Evolutionary conservation across 2,797 vertebrate genomes (phyloP).

Genomic region (Percopsis omiscomaycus): DNA sequence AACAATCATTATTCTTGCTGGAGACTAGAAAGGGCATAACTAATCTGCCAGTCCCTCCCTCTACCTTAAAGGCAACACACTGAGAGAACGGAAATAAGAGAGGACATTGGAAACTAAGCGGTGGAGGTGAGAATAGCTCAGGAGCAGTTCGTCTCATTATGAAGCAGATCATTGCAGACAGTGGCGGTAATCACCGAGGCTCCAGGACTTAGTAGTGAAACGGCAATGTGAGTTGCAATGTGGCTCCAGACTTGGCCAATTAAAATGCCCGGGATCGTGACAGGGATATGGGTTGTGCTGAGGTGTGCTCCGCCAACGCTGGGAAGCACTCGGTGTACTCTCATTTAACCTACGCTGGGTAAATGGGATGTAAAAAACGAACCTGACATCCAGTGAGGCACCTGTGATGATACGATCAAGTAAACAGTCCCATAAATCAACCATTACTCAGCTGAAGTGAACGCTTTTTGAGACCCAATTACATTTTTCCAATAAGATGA

Average conservation of each 20-base stretch:
- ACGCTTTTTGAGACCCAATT: no score
- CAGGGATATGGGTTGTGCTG: conserved; percentile 31
- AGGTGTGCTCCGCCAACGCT: conserved; percentile 2
- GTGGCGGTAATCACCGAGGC: conserved; percentile 64
- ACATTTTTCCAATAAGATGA: neutral
- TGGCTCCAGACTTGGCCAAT: conserved; percentile 40
- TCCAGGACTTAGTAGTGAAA: conserved; percentile 44
- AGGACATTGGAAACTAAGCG: conserved; percentile 49
- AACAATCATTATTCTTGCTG: conserved; percentile 74
- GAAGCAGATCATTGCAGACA: conserved; percentile 51
- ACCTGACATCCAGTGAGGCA: conserved; percentile 10
- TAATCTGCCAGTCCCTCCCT: conserved; percentile 40
- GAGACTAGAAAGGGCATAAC: conserved; percentile 47
- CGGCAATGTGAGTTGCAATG: conserved; percentile 46
- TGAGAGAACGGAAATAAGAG: conserved; percentile 52
- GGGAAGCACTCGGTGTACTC: conserved; percentile 11
- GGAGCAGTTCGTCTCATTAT: conserved; percentile 32
- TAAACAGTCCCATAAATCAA: no score
- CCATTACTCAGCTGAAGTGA: no score
- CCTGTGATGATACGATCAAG: neutral
- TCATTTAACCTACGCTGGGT: neutral
- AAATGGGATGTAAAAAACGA: neutral
- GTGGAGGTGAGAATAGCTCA: conserved; percentile 46
- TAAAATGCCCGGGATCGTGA: conserved; percentile 51
- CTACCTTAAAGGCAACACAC: conserved; percentile 32